These are phyloP conservation scores for Cochlearius cochlearius DNA, from an alignment of 2,113 vertebrate species.

Conservation along the genomic window DNA sequence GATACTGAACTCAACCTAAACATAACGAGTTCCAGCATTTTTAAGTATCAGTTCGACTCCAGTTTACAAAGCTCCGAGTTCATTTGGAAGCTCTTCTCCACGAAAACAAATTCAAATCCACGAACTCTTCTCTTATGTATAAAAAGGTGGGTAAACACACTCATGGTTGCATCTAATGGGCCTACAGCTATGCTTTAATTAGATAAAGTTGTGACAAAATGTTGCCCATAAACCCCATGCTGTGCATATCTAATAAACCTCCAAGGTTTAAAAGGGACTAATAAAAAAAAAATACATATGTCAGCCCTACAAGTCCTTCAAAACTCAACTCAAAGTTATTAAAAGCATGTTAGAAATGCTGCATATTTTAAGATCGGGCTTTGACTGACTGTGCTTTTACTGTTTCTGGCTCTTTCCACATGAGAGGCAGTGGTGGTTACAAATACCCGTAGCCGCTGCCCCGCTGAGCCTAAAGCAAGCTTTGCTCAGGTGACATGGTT, in stretches of 20 bases:
- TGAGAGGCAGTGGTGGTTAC: fast-evolving
- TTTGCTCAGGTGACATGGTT: fast-evolving
- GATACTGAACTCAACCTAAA: not conserved
- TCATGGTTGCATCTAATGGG: not conserved
- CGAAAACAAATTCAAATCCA: not conserved
- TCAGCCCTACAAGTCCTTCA: not conserved
- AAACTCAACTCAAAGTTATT: not conserved
- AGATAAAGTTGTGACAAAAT: not conserved
- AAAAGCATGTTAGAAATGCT: not conserved
- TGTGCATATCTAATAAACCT: not conserved
- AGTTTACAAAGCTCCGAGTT: not conserved
- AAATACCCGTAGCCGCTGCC: not conserved
- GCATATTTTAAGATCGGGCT: not conserved
- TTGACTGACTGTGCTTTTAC: not conserved
- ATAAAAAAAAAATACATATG: not conserved
- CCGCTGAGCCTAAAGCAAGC: not conserved
- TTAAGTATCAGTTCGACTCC: not conserved
- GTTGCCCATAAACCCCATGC: not conserved
- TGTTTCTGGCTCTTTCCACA: not conserved
- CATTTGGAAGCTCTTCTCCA: not conserved
- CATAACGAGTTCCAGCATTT: not conserved
- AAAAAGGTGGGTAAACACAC: not conserved
- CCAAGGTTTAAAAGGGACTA: not conserved
- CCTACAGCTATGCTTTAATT: not conserved
- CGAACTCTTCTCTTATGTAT: not conserved